phyloP scores from a whole-genome alignment of 2,113 vertebrate genomes.

The Corvus hawaiiensis region DNA sequence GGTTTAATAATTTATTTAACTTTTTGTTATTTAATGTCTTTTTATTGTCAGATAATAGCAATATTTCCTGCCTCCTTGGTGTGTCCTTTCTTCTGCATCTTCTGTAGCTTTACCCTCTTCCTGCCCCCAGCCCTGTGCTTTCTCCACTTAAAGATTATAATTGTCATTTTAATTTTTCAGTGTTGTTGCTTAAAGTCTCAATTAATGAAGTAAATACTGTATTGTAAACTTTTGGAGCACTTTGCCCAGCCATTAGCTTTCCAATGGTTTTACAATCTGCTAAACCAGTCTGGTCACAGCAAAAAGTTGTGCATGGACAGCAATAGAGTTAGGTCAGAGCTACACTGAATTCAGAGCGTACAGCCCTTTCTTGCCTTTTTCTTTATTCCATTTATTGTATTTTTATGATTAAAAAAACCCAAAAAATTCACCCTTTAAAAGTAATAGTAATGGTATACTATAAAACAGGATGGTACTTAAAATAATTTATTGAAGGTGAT shows the following conservation, averaged over 20 bases:
- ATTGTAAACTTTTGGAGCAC: neutral
- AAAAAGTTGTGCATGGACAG: neutral
- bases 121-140: neutral
- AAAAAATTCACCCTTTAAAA: neutral
- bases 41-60: neutral
- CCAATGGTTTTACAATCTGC: neutral
- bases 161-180: neutral
- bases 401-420: neutral
- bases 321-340: neutral
- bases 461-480: neutral
- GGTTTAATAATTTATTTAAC: neutral
- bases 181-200: neutral
- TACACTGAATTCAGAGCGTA: neutral
- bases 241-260: neutral
- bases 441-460: neutral
- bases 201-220: neutral
- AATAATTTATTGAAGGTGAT: neutral
- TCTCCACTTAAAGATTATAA: neutral
- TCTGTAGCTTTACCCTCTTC: neutral
- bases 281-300: neutral
- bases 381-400: neutral
- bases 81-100: neutral
- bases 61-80: neutral
- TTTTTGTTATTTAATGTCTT: neutral
- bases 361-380: neutral